Evolutionary conservation across 2,797 vertebrate species (phyloP), one percentile per base, ranked within the genome.

Genomic region (Apogon hyalosoma): DNA sequence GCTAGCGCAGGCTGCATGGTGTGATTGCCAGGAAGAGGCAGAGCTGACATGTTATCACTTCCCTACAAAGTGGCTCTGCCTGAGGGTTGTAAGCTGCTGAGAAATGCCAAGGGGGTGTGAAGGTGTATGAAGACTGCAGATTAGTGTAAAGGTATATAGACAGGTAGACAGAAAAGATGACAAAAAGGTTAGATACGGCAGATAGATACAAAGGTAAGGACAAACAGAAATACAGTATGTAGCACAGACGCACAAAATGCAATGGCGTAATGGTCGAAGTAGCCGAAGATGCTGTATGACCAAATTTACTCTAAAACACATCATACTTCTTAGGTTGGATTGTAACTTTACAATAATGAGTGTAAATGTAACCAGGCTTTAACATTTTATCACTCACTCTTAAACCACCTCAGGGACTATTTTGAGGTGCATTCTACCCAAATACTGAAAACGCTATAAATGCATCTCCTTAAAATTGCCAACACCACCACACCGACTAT

Each of bases 11-110:
- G 53, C 54, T 69, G 58, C 56, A 60, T 38, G 59, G 36, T 66
- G 77, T 76, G 76, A 79, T 67, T 80, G 63, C 80, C 52, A 77
- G 65, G 63, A 78, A 79, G 70, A 75, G 59, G 67, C 62, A 77
- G 73, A 69, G 56, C 75, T 82, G 82, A 85, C 82, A 77, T 78
- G 78, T 79, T 87, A 83, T 83, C 75, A 70, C 74, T 78, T 77
- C 43, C 12, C 43, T 36, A 73, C 65, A 88, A 84, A 87, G 69
- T 69, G 79, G 31, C 52, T 78, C 49, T 64, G 81, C 84, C 84
- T 72, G 57, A 79, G 77, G 81, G 85, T 64, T 83, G 71, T 73
- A 79, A 78, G 72, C 56, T 69, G 57, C 55, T 46, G 77, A 63
- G 41, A 81, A 81, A 85, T 82, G 68, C 66, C 73, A 79, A 21